Evolutionary conservation across 2,888 invertebrate species (phyloP), one percentile per base, ranked within the genome.

Genomic region (Sarcophaga carnaria): DNA sequence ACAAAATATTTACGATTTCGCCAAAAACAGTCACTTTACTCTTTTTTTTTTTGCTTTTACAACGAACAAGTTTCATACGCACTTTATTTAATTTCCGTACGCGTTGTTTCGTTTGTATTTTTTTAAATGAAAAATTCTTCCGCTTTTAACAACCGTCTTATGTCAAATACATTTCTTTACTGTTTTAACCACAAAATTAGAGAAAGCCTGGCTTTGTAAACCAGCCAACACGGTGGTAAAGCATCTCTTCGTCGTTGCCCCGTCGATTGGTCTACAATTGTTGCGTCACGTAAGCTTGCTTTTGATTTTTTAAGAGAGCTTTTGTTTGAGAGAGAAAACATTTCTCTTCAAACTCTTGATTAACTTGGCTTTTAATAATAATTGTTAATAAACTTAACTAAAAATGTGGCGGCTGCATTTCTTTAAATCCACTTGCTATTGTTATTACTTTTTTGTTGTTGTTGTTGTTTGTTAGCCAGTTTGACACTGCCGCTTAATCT

Each of bases 91-190:
- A 47, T 62, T 69, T 64, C 8, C 27, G 5, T 59, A 49, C 54
- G 14, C 17, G 17, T 54, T 14, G n/a, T 27, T 47, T 66, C 12
- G 10, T 66, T 66, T 66, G 14, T 20, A n/a, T n/a, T 66, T 37
- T 17, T 27, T 17, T 67, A 63, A 25, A n/a, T 64, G 0, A 78
- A 76, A 2, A 37, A 37, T 37, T 79, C 69, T 81, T 79, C 81
- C 87, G 87, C 76, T 84, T 85, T 71, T 67, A 59, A 85, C 85
- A 82, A 85, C 85, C 87, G 79, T 85, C 84, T 85, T 10, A 71
- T 76, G 59, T 82, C 67, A 82, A 80, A 72, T 67, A 69, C 22
- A 27, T 76, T 79, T 87, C 67, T 76, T 79, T 67, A 87, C 87
- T 87, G 81, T 62, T 81, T 63, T 60, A 79, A 62, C 47, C 62